These are phyloP conservation scores for Protaetia brevitarsis DNA, from an alignment of 1,140 invertebrate genomes.

Conservation along the genomic window DNA sequence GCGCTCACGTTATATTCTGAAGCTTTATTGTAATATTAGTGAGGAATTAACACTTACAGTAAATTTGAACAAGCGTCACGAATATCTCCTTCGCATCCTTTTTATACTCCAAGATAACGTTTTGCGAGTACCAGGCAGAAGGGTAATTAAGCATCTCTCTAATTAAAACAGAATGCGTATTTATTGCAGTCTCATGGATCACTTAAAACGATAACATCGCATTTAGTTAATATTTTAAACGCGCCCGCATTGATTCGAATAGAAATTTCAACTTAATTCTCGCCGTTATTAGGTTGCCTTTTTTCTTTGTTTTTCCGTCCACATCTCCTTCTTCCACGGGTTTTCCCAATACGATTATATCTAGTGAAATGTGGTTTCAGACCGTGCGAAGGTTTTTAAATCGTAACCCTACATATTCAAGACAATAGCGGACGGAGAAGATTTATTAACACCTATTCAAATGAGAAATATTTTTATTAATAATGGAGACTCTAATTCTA, in stretches of 20 bases:
- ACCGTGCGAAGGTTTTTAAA: no score
- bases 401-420: no score
- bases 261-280: conserved; percentile 21
- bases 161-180: conserved; percentile 39
- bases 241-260: conserved; percentile 39
- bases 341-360: background rate
- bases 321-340: background rate
- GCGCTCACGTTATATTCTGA: no score
- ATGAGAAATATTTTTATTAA: no score
- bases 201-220: conserved; percentile 37
- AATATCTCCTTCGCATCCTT: background rate
- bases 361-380: background rate
- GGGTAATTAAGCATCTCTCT: conserved; percentile 43
- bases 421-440: no score
- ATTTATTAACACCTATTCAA: no score
- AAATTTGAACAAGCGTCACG: background rate
- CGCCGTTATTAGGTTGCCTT: background rate
- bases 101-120: background rate
- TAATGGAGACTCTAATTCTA: no score
- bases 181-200: conserved; percentile 36
- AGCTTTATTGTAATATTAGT: no score
- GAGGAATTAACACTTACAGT: no score
- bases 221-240: conserved; percentile 35
- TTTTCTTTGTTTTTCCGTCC: background rate
- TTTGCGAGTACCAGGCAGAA: conserved; percentile 29